phyloP scores from a whole-genome alignment of 2,797 vertebrate species.

The Pampus argenteus region DNA sequence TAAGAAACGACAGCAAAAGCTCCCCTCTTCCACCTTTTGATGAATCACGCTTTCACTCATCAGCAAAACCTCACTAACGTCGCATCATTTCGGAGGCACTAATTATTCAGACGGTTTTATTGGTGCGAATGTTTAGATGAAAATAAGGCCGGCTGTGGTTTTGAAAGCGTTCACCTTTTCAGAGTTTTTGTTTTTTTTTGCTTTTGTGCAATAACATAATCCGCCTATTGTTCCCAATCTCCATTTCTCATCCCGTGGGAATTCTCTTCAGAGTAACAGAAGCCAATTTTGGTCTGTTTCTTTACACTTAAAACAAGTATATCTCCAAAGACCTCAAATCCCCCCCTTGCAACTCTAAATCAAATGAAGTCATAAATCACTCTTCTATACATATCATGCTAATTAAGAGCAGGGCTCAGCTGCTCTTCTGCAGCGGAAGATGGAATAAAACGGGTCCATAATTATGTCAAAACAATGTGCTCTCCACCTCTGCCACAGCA shows the following conservation, averaged over 20 bases:
- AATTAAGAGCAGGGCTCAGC: constrained; percentile 81
- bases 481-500: constrained; percentile 63
- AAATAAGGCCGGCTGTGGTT: constrained; percentile 36
- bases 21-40: constrained; percentile 51
- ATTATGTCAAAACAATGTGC: constrained; percentile 83
- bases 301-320: constrained; percentile 74
- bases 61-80: constrained; percentile 43
- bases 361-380: constrained; percentile 80
- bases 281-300: constrained; percentile 70
- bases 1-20: constrained; percentile 42
- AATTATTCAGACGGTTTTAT: constrained; percentile 37
- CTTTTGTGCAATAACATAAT: constrained; percentile 74
- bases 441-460: constrained; percentile 72
- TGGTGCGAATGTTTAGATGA: constrained; percentile 37
- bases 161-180: constrained; percentile 65
- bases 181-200: constrained; percentile 70
- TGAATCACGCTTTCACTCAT: constrained; percentile 63
- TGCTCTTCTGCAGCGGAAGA: constrained; percentile 67
- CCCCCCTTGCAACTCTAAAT: constrained; percentile 69
- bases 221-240: constrained; percentile 71
- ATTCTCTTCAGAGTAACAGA: constrained; percentile 68
- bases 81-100: constrained; percentile 31
- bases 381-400: constrained; percentile 79
- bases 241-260: constrained; percentile 65
- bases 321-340: constrained; percentile 81